A percentile compares a stretch with the other conserved stretches of the same genome.
Evolutionary conservation across 1,140 invertebrate genomes (phyloP).

Genomic region (Druon quercuslanigerum): DNA sequence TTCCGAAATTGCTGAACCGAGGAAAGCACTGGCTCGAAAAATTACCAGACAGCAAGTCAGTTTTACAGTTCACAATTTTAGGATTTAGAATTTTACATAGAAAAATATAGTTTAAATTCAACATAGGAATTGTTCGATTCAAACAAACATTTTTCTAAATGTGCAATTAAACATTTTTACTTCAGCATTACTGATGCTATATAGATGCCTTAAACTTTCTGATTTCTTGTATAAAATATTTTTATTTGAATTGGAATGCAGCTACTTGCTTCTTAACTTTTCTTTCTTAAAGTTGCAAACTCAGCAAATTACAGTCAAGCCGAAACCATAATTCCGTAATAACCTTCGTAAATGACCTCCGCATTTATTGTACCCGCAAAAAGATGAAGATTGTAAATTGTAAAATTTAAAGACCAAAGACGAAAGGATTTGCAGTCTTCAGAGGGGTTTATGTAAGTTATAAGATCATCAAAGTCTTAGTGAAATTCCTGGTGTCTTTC

Average conservation of each 20-base stretch:
- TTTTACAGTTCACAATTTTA: constrained; percentile 25
- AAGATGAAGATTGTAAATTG: background rate
- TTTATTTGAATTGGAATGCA: no score
- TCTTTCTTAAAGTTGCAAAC: background rate
- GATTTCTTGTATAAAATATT: no score
- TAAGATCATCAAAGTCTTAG: constrained; percentile 9
- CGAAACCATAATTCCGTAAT: background rate
- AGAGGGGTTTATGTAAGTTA: constrained; percentile 6
- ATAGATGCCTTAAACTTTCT: no score
- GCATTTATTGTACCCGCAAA: background rate
- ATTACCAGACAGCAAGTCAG: constrained; percentile 8
- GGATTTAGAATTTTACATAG: constrained; percentile 10
- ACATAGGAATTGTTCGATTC: no score
- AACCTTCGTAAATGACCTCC: background rate
- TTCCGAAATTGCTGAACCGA: constrained; percentile 55
- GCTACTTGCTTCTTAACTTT: no score
- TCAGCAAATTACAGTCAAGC: background rate
- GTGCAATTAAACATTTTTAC: no score
- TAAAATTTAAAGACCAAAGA: background rate
- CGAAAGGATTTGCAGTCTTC: background rate
- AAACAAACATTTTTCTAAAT: no score
- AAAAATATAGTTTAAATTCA: no score
- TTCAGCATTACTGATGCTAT: no score
- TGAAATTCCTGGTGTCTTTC: constrained; percentile 21
- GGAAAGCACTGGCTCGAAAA: constrained; percentile 47